phyloP scores from a whole-genome alignment of 1,140 invertebrate genomes.

The Antheraea pernyi region DNA sequence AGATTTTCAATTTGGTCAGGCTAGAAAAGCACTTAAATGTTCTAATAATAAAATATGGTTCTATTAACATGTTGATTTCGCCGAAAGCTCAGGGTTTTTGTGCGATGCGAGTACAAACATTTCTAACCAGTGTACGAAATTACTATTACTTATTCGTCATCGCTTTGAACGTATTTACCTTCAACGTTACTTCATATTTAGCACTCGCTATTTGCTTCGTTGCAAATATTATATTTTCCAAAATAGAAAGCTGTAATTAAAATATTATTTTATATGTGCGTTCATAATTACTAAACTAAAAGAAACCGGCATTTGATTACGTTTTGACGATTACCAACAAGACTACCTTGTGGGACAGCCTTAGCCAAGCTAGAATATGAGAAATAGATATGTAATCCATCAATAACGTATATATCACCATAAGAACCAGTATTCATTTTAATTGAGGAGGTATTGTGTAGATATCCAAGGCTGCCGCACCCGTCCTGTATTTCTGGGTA shows the following conservation, averaged over 20 bases:
- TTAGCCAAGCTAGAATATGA: background rate
- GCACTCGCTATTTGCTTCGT: background rate
- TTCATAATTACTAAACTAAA: too few species aligned
- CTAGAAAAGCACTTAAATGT: too few species aligned
- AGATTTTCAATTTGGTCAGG: too few species aligned
- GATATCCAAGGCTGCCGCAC: constrained; percentile 20
- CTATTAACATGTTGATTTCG: too few species aligned
- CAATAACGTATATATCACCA: background rate
- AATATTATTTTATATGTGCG: too few species aligned
- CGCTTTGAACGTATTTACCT: background rate
- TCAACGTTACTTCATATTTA: background rate
- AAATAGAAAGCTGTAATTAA: background rate
- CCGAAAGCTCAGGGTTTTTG: too few species aligned
- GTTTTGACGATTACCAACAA: background rate
- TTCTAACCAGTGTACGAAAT: too few species aligned
- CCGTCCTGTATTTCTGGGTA: constrained; percentile 27
- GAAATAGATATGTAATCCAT: background rate
- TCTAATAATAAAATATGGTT: too few species aligned
- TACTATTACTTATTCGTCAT: too few species aligned
- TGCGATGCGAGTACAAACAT: too few species aligned
- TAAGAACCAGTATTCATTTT: background rate
- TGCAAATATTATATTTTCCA: background rate
- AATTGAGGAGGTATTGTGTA: constrained; percentile 11
- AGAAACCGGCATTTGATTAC: background rate
- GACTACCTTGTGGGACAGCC: background rate